phyloP scores from a whole-genome alignment of 37 sponge, comb jelly and placozoan genomes.

The Aphrocallistes beatrix region DNA sequence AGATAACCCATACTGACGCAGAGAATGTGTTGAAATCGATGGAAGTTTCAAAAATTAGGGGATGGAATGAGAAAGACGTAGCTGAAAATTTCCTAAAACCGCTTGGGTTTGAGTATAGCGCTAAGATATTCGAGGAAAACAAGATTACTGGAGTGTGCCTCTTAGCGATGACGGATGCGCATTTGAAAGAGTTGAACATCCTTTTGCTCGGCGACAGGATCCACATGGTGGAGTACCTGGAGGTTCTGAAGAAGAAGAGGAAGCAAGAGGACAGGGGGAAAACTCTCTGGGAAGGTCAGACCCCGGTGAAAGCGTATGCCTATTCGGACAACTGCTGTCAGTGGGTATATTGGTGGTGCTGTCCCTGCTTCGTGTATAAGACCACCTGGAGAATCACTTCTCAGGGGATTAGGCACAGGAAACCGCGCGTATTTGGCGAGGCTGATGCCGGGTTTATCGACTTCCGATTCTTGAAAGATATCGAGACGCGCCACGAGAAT shows the following conservation, averaged over 20 bases:
- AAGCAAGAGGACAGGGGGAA: constrained; percentile 15
- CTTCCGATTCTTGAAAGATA: neutral
- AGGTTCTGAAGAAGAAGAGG: neutral
- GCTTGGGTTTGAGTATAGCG: neutral
- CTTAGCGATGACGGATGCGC: neutral
- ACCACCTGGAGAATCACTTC: neutral
- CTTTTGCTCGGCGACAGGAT: neutral
- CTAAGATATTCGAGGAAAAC: neutral
- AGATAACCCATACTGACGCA: neutral
- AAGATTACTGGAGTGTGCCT: neutral
- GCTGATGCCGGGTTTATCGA: neutral
- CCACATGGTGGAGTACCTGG: neutral
- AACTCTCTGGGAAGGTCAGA: constrained; percentile 3
- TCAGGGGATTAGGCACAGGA: constrained; percentile 1
- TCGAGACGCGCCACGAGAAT: constrained; percentile 9
- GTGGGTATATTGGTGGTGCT: constrained; percentile 6
- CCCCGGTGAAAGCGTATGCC: constrained; percentile 1
- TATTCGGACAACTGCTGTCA: neutral
- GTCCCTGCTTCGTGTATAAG: neutral
- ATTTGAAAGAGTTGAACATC: neutral
- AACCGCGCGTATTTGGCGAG: neutral
- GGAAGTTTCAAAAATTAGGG: neutral
- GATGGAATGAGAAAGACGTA: neutral
- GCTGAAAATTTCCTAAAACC: neutral
- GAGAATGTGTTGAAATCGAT: neutral